These are phyloP conservation scores for Hipparchia semele DNA, from an alignment of 2,888 invertebrate genomes.

Conservation along the genomic window DNA sequence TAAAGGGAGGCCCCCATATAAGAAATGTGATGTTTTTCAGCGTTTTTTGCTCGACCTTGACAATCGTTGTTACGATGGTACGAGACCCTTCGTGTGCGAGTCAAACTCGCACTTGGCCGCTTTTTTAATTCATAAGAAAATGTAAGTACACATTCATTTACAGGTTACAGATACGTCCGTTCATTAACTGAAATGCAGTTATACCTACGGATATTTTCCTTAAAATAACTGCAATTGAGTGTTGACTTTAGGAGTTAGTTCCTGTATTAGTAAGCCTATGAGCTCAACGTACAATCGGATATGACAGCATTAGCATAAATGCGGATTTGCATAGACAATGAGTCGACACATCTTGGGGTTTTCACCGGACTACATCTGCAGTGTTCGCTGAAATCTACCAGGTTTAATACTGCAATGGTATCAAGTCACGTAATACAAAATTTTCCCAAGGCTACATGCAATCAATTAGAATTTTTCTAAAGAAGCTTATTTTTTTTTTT, in stretches of 20 bases:
- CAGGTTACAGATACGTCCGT: too few species aligned
- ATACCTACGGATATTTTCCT: not conserved
- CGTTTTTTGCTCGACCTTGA: too few species aligned
- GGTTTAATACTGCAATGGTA: constrained; percentile 6
- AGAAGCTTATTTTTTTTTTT: not conserved
- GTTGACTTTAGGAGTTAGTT: not conserved
- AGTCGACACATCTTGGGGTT: constrained; percentile 56
- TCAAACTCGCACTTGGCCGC: too few species aligned
- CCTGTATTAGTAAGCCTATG: constrained; percentile 27
- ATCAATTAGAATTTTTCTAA: not conserved
- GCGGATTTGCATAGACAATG: constrained; percentile 42
- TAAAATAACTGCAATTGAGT: not conserved
- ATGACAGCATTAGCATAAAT: constrained; percentile 49
- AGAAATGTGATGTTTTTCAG: too few species aligned
- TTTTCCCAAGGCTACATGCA: not conserved
- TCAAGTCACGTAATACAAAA: constrained; percentile 13
- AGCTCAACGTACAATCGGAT: constrained; percentile 46
- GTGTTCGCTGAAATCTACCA: constrained; percentile 14
- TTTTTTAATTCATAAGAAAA: not conserved
- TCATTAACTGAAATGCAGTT: not conserved
- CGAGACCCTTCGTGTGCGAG: too few species aligned
- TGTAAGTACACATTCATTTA: too few species aligned
- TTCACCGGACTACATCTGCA: constrained; percentile 48
- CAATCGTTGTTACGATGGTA: too few species aligned
- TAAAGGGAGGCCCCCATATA: too few species aligned